A percentile compares a stretch with the other conserved stretches of the same genome.
These are phyloP conservation scores for Darwinula stevensoni DNA, from an alignment of 2,888 invertebrate species.

Conservation along the genomic window DNA sequence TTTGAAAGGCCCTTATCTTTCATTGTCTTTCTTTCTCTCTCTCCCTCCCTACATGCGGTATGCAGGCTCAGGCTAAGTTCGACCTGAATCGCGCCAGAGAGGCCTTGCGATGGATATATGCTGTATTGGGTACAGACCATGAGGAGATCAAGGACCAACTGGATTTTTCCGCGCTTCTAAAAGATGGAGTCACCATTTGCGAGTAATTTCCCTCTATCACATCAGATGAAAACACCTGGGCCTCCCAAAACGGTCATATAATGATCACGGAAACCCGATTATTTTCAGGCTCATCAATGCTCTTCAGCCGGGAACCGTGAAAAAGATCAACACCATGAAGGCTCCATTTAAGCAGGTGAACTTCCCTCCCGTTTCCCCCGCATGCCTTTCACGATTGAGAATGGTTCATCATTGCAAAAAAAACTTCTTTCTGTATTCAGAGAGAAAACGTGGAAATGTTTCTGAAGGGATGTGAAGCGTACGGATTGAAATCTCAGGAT, in stretches of 20 bases:
- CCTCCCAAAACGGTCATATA: too few species aligned
- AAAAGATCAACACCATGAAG: constrained; percentile 15
- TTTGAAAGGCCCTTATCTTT: too few species aligned
- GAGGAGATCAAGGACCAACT: constrained; percentile 15
- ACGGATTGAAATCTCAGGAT: constrained; percentile 17
- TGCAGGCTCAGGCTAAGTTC: constrained; percentile 21
- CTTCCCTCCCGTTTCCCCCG: too few species aligned
- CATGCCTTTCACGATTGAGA: too few species aligned
- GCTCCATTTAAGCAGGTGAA: constrained; percentile 17
- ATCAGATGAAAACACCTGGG: not conserved
- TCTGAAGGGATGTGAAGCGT: constrained; percentile 16
- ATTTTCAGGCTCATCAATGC: constrained; percentile 16
- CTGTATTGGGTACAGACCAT: constrained; percentile 14
- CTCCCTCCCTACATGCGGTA: too few species aligned
- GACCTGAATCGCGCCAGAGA: constrained; percentile 18
- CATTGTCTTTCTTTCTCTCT: too few species aligned
- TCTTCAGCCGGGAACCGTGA: constrained; percentile 15
- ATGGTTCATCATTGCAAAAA: too few species aligned
- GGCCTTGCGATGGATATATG: constrained; percentile 19
- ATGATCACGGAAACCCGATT: too few species aligned
- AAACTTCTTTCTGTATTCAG: constrained; percentile 11
- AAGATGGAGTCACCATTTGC: constrained; percentile 20
- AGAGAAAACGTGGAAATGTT: constrained; percentile 17
- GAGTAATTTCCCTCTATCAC: constrained; percentile 13
- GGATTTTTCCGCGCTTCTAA: constrained; percentile 18